phyloP scores from a whole-genome alignment of 53 echinoderm and acorn worm genomes.

The Pentamera pediparva region DNA sequence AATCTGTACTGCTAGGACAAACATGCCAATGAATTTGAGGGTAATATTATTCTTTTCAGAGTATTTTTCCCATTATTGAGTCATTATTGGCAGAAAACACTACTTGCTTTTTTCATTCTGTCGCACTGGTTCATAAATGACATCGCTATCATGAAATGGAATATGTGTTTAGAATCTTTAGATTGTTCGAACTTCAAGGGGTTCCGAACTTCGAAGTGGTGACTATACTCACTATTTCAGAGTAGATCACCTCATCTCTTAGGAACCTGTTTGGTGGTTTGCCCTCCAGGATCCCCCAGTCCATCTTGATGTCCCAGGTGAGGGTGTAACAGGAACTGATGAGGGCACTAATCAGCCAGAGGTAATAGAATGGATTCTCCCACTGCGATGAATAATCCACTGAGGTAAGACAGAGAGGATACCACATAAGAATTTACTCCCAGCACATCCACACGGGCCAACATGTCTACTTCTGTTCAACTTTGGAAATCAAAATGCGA shows the following conservation, averaged over 20 bases:
- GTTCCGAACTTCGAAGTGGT: no score
- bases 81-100: no score
- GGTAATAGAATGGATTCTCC: slow-evolving; percentile 61
- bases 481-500: no score
- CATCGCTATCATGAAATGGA: no score
- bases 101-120: no score
- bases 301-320: slow-evolving; percentile 98
- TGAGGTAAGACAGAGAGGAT: background rate
- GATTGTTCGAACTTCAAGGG: no score
- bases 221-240: slow-evolving; percentile 57
- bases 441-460: background rate
- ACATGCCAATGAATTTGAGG: no score
- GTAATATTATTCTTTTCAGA: no score
- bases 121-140: no score
- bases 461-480: background rate
- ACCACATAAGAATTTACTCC: background rate
- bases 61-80: no score
- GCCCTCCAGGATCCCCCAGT: slow-evolving; percentile 84
- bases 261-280: slow-evolving; percentile 74
- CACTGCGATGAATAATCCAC: slow-evolving; percentile 17
- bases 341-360: slow-evolving; percentile 78
- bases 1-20: no score
- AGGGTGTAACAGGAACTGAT: slow-evolving; percentile 95
- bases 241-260: slow-evolving; percentile 85
- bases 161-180: no score